phyloP scores from a whole-genome alignment of 2,113 vertebrate genomes.

The Hemichromis elongatus region DNA sequence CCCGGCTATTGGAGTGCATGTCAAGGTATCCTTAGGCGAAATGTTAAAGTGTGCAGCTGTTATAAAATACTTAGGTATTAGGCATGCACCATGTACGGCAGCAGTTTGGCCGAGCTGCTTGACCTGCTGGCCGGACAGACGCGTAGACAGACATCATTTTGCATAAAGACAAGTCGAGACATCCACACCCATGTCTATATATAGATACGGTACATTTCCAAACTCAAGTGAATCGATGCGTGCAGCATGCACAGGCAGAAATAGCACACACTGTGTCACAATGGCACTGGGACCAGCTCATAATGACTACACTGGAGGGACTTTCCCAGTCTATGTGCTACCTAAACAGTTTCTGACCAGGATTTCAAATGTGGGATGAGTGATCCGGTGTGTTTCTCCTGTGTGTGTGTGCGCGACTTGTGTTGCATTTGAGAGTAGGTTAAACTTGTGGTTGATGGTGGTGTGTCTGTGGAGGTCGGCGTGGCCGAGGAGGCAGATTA shows the following conservation, averaged over 20 bases:
- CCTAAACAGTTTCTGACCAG: conserved; percentile 66
- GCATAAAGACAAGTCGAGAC: not conserved
- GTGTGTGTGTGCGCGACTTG: not conserved
- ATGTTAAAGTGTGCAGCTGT: not conserved
- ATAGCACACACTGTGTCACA: conserved; percentile 40
- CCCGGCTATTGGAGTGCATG: not conserved
- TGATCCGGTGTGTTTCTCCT: not conserved
- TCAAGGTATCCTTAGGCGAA: not conserved
- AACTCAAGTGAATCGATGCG: conserved; percentile 24
- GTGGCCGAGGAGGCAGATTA: not conserved
- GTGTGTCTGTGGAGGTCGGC: not conserved
- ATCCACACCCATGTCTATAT: conserved; percentile 19
- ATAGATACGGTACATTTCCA: conserved; percentile 29
- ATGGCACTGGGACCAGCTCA: conserved; percentile 24
- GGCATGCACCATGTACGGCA: not conserved
- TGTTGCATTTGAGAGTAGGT: not conserved
- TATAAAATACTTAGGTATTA: not conserved
- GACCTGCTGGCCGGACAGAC: not conserved
- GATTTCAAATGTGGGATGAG: conserved; percentile 26
- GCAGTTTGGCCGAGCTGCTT: not conserved
- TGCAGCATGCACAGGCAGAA: not conserved
- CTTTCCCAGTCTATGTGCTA: conserved; percentile 61
- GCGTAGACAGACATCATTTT: not conserved
- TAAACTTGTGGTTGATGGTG: conserved; percentile 24
- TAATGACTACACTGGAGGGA: conserved; percentile 46